Conservation (phyloP, 2,888 invertebrate genomes). For the Cheilosia soror region DNA sequence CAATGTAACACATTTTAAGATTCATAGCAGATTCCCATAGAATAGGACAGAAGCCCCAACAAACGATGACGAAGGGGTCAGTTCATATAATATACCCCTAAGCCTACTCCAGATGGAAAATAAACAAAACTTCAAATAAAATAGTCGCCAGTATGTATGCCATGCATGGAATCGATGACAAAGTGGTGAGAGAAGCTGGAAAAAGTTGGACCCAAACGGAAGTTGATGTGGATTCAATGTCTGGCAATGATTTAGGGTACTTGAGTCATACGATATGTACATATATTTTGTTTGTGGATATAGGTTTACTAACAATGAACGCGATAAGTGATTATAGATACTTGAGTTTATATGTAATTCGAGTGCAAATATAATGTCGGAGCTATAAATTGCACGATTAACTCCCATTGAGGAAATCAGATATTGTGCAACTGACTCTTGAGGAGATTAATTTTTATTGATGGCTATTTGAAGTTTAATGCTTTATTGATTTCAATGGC, state of each 20-base stretch:
- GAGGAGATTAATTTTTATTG: not conserved
- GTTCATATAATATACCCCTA: not conserved
- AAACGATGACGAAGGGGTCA: not conserved
- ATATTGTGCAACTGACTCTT: conserved; percentile 3
- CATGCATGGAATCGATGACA: not conserved
- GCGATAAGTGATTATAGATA: conserved; percentile 12
- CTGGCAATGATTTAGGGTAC: conserved; percentile 57
- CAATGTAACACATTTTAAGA: not conserved
- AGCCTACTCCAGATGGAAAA: not conserved
- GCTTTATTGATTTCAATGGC: no score
- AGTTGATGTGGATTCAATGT: not conserved
- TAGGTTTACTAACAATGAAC: not conserved
- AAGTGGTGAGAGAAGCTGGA: not conserved
- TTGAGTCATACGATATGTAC: conserved; percentile 33
- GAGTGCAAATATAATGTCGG: conserved; percentile 29
- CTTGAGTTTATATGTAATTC: conserved; percentile 24
- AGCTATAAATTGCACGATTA: conserved; percentile 18
- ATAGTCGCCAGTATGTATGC: not conserved
- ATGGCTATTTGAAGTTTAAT: not conserved
- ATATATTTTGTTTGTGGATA: not conserved
- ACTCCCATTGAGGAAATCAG: not conserved
- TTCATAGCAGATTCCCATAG: not conserved
- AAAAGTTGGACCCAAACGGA: not conserved
- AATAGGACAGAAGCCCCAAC: not conserved
- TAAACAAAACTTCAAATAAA: not conserved